These are phyloP conservation scores for Anticlea derivata DNA, from an alignment of 2,888 invertebrate species.

Conservation along the genomic window DNA sequence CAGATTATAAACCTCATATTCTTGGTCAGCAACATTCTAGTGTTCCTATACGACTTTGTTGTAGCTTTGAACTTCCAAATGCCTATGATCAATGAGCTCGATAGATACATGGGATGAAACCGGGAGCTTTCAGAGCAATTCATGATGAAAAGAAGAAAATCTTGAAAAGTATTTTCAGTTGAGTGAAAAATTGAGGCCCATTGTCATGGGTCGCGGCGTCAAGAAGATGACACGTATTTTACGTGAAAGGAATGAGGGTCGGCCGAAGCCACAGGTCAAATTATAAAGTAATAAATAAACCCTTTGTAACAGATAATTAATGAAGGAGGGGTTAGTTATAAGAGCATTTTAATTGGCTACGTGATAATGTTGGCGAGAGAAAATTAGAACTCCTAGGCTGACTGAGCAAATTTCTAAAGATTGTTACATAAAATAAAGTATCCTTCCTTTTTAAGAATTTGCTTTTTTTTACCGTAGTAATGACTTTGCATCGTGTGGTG, in stretches of 20 bases:
- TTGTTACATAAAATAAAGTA: constrained; percentile 36
- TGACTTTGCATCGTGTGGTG: not conserved
- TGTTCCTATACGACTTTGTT: constrained; percentile 63
- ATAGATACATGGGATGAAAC: constrained; percentile 26
- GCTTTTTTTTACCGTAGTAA: constrained; percentile 3
- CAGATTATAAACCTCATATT: constrained; percentile 59
- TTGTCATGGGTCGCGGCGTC: constrained; percentile 2
- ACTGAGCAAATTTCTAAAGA: constrained; percentile 41
- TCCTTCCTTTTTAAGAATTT: constrained; percentile 19
- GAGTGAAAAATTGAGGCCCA: constrained; percentile 7
- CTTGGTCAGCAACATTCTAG: constrained; percentile 56
- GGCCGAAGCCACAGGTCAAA: constrained; percentile 32
- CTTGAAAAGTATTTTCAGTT: not conserved
- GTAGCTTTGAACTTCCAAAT: constrained; percentile 34
- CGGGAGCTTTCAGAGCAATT: constrained; percentile 2
- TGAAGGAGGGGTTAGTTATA: constrained; percentile 48
- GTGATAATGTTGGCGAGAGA: constrained; percentile 59
- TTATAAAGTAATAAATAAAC: constrained; percentile 53
- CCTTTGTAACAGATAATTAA: constrained; percentile 53
- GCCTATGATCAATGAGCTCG: constrained; percentile 30
- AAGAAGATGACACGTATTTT: constrained; percentile 23
- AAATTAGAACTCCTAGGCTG: constrained; percentile 51
- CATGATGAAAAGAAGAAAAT: not conserved
- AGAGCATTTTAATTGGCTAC: constrained; percentile 65
- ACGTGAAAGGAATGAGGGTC: constrained; percentile 19